Conservation (phyloP, 1,140 invertebrate species). For the Drosophila mayri region DNA sequence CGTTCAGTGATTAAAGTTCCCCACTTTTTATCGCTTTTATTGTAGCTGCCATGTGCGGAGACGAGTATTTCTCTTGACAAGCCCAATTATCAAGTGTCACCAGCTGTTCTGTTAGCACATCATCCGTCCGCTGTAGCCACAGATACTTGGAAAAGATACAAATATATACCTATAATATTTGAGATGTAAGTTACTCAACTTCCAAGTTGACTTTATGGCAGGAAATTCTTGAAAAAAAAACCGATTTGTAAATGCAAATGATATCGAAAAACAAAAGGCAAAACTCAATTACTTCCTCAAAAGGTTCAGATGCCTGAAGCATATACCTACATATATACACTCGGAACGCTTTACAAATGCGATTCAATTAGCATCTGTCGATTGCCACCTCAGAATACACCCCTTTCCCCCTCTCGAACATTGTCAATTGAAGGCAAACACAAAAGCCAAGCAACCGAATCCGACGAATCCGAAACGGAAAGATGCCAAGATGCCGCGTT, state of each 20-base stretch:
- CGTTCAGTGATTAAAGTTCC: constrained; percentile 29
- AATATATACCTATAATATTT: not conserved
- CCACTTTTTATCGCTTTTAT: constrained; percentile 15
- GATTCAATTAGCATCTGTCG: constrained; percentile 76
- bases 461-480: constrained; percentile 11
- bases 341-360: constrained; percentile 60
- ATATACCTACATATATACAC: constrained; percentile 16
- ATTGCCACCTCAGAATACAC: constrained; percentile 27
- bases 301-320: constrained; percentile 36
- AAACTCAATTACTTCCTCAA: constrained; percentile 72
- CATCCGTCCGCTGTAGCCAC: constrained; percentile 9
- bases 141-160: constrained; percentile 8
- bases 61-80: constrained; percentile 59
- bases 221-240: constrained; percentile 52
- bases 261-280: constrained; percentile 32
- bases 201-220: constrained; percentile 25
- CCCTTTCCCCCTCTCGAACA: constrained; percentile 2
- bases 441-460: constrained; percentile 23
- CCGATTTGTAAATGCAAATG: constrained; percentile 65
- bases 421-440: constrained; percentile 72
- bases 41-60: constrained; percentile 18
- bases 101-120: constrained; percentile 52
- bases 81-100: constrained; percentile 67
- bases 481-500: constrained; percentile 6
- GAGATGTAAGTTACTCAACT: too few species aligned